Base-by-base conservation (phyloP, 2,888 invertebrate genomes). In the Plutella xylostella region DNA sequence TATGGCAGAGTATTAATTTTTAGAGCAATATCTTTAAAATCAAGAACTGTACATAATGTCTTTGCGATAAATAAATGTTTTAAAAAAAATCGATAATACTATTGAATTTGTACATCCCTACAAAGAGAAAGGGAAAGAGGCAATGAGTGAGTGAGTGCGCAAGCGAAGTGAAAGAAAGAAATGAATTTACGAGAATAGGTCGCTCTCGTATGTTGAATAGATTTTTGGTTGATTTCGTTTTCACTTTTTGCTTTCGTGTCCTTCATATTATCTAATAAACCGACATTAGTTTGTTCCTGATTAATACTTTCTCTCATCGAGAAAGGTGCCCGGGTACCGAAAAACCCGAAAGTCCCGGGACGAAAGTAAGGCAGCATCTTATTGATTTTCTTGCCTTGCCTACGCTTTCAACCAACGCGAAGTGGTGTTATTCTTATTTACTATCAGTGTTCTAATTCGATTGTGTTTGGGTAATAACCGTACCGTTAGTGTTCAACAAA, bases 191-290 rank as follows among this genome's bases (percentile, higher is more conserved):
- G 78, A 77, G 82, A 82, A 80, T 82, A 83, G 82, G 79, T 79
- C 79, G 79, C 78, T n/a, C n/a, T n/a, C n/a, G n/a, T n/a, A 65
- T 77, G 75, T 82, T 73, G 80, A 71, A 79, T 80, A 83, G 79
- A 79, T 82, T 82, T 83, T 83, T 82, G 80, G 80, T 82, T 82
- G 82, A 80, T 80, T 83, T 83, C 79, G 72, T 83, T 83, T 82
- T 76, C 80, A 80, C 78, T 82, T 83, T 82, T 83, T 82, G 74
- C 77, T 70, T 83, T 83, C 71, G 52, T 76, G 78, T 74, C 72
- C 75, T 80, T 67, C 60, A 60, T 68, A 72, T 75, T 72, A 77
- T 78, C 78, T 80, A 79, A 80, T 75, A 80, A 77, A 82, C 75
- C 77, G 65, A 56, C 57, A 67, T 78, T 79, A 56, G 72, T 77